A percentile compares a stretch with the other conserved stretches of the same genome.
Evolutionary conservation across 1,140 invertebrate genomes (phyloP).

Genomic region (Mya arenaria): DNA sequence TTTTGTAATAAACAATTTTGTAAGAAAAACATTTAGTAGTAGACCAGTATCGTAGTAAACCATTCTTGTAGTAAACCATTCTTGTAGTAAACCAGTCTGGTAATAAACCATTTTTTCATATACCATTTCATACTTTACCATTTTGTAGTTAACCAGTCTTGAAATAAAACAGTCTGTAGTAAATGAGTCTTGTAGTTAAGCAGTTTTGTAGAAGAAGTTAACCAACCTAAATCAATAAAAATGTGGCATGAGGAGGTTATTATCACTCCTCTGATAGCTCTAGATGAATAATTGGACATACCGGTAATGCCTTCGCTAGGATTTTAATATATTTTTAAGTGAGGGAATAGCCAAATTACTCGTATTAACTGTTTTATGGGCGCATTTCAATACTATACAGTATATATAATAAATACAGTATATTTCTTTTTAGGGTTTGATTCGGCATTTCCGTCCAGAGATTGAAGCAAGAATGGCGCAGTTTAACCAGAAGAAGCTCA

Average conservation of each 20-base stretch:
- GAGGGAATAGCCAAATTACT: background rate
- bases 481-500: constrained; percentile 60
- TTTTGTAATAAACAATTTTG: background rate
- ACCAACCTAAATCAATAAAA: too few relatives aligned
- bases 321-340: background rate
- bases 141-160: too few relatives aligned
- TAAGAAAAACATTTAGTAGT: too few relatives aligned
- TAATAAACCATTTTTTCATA: too few relatives aligned
- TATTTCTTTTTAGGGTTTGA: constrained; percentile 87
- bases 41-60: too few relatives aligned
- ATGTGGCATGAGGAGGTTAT: background rate
- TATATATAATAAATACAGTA: constrained; percentile 22
- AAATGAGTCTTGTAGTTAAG: too few relatives aligned
- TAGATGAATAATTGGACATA: background rate
- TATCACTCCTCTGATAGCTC: background rate
- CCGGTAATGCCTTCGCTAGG: background rate
- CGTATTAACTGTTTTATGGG: background rate
- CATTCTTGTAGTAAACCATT: too few relatives aligned
- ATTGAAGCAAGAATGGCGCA: constrained; percentile 87
- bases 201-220: too few relatives aligned
- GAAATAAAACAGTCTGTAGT: too few relatives aligned
- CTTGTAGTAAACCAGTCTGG: too few relatives aligned
- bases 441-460: constrained; percentile 98
- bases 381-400: background rate
- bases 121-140: too few relatives aligned